Evolutionary conservation across 2,113 vertebrate genomes (phyloP).

Genomic region (Platysternon megacephalum): DNA sequence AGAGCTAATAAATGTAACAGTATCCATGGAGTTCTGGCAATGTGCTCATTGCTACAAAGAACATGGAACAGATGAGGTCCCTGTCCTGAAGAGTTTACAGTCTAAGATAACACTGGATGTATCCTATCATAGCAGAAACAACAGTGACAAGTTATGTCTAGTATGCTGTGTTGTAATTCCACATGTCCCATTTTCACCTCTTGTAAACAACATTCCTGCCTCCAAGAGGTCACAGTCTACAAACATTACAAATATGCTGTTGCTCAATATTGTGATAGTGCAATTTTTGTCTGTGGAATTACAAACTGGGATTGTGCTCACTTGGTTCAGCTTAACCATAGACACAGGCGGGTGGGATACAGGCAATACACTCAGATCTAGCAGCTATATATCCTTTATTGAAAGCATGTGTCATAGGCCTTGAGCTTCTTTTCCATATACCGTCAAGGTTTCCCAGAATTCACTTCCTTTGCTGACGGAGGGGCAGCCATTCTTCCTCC

Average conservation of each 20-base stretch:
- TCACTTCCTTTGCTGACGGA: fast-evolving
- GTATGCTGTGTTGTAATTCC: fast-evolving
- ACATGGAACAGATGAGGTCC: not conserved
- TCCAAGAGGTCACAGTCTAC: not conserved
- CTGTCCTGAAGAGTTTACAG: not conserved
- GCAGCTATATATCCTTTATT: fast-evolving
- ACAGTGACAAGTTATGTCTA: fast-evolving
- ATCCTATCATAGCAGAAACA: fast-evolving
- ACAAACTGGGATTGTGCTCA: not conserved
- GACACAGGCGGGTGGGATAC: fast-evolving
- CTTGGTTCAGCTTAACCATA: not conserved
- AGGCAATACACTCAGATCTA: fast-evolving
- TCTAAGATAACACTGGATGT: fast-evolving
- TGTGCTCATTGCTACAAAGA: not conserved
- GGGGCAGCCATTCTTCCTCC: slow-evolving; percentile 84
- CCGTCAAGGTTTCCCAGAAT: not conserved
- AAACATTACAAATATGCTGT: fast-evolving
- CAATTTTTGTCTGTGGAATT: not conserved
- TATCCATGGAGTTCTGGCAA: fast-evolving
- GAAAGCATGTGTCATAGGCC: not conserved
- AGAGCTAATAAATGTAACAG: fast-evolving
- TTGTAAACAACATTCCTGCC: not conserved
- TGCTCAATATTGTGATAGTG: not conserved
- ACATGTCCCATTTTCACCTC: fast-evolving
- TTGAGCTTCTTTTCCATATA: not conserved